Evolutionary conservation across 2,113 vertebrate genomes (phyloP).

Genomic region (Falcunculus frontatus): DNA sequence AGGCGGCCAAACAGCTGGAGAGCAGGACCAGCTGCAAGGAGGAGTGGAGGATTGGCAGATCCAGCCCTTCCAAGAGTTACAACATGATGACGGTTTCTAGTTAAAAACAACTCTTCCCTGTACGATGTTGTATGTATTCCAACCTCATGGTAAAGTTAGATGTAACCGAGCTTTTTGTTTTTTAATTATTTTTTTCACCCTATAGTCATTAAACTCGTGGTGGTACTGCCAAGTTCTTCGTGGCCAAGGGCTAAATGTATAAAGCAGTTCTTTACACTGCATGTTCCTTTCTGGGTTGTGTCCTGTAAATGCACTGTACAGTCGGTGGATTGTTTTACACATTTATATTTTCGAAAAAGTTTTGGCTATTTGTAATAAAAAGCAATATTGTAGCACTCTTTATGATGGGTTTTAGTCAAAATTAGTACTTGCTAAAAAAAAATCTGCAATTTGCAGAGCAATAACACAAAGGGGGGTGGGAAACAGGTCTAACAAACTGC

Average conservation of each 20-base stretch:
- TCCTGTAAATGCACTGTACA: constrained; percentile 73
- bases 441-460: constrained; percentile 8
- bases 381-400: constrained; percentile 53
- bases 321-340: constrained; percentile 66
- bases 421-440: not conserved
- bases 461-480: not conserved
- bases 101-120: constrained; percentile 51
- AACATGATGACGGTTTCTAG: constrained; percentile 74
- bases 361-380: constrained; percentile 71
- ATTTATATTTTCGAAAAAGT: constrained; percentile 69
- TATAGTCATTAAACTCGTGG: constrained; percentile 32
- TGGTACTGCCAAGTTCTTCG: constrained; percentile 54
- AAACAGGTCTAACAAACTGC: not conserved
- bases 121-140: constrained; percentile 39
- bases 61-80: constrained; percentile 70
- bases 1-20: constrained; percentile 29
- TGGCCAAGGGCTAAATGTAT: constrained; percentile 63
- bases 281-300: constrained; percentile 38
- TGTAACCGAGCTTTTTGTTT: not conserved
- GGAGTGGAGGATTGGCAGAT: constrained; percentile 62
- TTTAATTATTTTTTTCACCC: not conserved
- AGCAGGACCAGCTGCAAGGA: constrained; percentile 66
- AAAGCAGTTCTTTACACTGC: constrained; percentile 44
- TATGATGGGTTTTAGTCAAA: not conserved
- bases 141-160: not conserved